Evolutionary conservation across 2,888 invertebrate species (phyloP).

Genomic region (Cataglyphis rosenhaueri): DNA sequence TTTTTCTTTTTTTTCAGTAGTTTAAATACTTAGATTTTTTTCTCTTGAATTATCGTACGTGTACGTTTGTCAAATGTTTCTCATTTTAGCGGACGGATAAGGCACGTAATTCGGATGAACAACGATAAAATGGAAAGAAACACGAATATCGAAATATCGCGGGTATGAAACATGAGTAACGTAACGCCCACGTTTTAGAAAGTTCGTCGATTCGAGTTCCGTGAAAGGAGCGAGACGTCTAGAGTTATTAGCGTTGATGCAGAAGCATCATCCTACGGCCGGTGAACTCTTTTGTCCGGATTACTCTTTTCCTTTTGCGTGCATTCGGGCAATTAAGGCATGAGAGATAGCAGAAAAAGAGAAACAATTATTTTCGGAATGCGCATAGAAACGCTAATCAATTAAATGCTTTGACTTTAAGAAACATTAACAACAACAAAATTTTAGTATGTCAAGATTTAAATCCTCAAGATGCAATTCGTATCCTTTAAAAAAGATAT

Average conservation of each 20-base stretch:
- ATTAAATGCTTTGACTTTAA: not conserved
- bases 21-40: not conserved
- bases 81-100: constrained; percentile 9
- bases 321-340: constrained; percentile 11
- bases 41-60: constrained; percentile 15
- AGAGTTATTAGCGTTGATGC: constrained; percentile 52
- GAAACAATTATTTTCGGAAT: not conserved
- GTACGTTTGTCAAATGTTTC: constrained; percentile 8
- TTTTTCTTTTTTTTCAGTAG: not conserved
- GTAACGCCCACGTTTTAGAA: constrained; percentile 71
- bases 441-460: not conserved
- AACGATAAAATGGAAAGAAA: constrained; percentile 62
- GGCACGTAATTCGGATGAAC: constrained; percentile 38
- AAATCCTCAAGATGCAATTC: not conserved
- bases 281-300: constrained; percentile 56
- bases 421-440: not conserved
- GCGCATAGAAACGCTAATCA: not conserved
- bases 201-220: constrained; percentile 61
- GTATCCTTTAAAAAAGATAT: not conserved
- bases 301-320: constrained; percentile 37
- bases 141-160: constrained; percentile 53
- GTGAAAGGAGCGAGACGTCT: constrained; percentile 62
- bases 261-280: constrained; percentile 59
- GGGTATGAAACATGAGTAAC: constrained; percentile 46
- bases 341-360: constrained; percentile 1